Conservation (phyloP, 2,113 vertebrate genomes). For the Poeciliopsis turrubarensis region DNA sequence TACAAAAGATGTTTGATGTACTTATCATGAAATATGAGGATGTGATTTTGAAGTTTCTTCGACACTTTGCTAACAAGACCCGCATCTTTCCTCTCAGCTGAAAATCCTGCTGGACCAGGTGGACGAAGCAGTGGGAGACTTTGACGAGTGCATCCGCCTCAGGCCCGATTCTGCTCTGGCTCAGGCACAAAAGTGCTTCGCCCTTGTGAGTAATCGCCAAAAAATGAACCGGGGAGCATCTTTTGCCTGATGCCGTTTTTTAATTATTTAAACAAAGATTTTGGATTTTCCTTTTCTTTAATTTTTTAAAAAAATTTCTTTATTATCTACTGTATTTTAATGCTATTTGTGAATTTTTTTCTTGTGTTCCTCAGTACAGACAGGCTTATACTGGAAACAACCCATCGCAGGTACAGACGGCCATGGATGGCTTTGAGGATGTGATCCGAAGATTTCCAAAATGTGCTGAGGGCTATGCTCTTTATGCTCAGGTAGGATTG, state of each 20-base stretch:
- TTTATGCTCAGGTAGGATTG: conserved; percentile 93
- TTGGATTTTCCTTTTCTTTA: not conserved
- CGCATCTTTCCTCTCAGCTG: conserved; percentile 77
- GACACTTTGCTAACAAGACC: not conserved
- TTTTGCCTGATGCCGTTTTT: not conserved
- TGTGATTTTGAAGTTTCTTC: not conserved
- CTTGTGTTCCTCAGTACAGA: conserved; percentile 85
- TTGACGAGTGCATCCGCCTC: conserved; percentile 95
- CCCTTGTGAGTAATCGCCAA: conserved; percentile 83
- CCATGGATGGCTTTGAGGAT: conserved; percentile 97
- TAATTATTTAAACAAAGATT: not conserved
- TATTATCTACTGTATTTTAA: not conserved
- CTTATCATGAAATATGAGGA: not conserved
- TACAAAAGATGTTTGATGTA: not conserved
- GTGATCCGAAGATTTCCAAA: conserved; percentile 93
- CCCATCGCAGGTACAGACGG: conserved; percentile 90
- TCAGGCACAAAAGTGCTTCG: conserved; percentile 98
- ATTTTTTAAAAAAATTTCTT: no score
- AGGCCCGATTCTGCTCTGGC: conserved; percentile 96
- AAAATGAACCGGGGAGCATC: not conserved
- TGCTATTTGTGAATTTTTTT: not conserved
- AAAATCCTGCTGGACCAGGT: conserved; percentile 98
- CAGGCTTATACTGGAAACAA: conserved; percentile 98
- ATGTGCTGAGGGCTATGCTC: conserved; percentile 96
- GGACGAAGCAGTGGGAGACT: conserved; percentile 96